Conservation (phyloP, 2,888 invertebrate species). For the Boloria selene region DNA sequence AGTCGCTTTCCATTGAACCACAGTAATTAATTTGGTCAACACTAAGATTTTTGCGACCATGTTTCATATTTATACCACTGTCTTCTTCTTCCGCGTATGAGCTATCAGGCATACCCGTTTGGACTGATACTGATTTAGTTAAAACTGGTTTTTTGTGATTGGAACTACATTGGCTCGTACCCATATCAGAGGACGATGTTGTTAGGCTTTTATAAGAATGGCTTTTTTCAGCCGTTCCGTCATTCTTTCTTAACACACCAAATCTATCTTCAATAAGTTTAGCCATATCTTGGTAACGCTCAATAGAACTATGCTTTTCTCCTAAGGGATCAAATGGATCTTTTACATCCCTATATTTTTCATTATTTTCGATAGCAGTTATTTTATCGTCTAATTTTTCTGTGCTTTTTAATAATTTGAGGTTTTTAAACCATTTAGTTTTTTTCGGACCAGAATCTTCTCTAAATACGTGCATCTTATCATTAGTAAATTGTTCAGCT, state of each 20-base stretch:
- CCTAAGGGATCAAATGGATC: slow-evolving; percentile 83
- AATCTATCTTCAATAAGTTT: slow-evolving; percentile 87
- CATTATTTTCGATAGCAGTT: slow-evolving; percentile 65
- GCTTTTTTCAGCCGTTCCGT: slow-evolving; percentile 75
- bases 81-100: slow-evolving; percentile 68
- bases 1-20: slow-evolving; percentile 77
- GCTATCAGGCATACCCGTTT: slow-evolving; percentile 77
- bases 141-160: slow-evolving; percentile 75
- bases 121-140: slow-evolving; percentile 79
- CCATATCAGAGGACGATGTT: slow-evolving; percentile 80
- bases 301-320: slow-evolving; percentile 86
- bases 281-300: slow-evolving; percentile 87
- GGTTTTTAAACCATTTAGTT: slow-evolving; percentile 85
- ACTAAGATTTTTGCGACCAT: slow-evolving; percentile 75
- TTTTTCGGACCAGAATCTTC: slow-evolving; percentile 80
- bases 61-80: slow-evolving; percentile 72
- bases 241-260: slow-evolving; percentile 74
- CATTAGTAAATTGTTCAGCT: slow-evolving; percentile 69
- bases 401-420: slow-evolving; percentile 78
- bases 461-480: slow-evolving; percentile 78
- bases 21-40: slow-evolving; percentile 80
- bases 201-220: slow-evolving; percentile 79
- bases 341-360: slow-evolving; percentile 71
- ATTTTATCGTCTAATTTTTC: slow-evolving; percentile 75
- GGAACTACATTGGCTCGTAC: slow-evolving; percentile 76